Conservation (phyloP, 2,797 vertebrate genomes). For the Ceyx erithaca region DNA sequence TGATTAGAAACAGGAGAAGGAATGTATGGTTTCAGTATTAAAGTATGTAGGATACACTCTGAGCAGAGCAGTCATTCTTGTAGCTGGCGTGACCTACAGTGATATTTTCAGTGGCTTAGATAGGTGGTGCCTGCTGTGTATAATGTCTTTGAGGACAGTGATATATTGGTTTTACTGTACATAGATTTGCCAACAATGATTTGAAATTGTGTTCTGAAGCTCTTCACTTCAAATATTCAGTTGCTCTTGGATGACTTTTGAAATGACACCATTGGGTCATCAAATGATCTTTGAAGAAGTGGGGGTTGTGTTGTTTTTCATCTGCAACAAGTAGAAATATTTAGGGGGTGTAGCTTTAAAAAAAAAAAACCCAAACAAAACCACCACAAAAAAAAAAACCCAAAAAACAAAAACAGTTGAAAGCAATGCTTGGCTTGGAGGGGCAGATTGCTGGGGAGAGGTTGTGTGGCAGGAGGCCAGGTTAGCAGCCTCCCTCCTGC, state of each 20-base stretch:
- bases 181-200: conserved; percentile 8
- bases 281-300: too few relatives aligned
- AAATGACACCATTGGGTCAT: too few relatives aligned
- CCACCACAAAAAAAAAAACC: too few relatives aligned
- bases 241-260: too few relatives aligned
- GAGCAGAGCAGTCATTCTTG: not conserved
- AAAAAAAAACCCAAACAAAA: not conserved
- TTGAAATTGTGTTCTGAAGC: not conserved
- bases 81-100: not conserved
- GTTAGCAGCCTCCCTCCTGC: too few relatives aligned
- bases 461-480: too few relatives aligned
- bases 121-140: conserved; percentile 26
- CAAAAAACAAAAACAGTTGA: not conserved
- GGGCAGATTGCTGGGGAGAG: too few relatives aligned
- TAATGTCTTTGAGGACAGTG: not conserved
- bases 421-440: too few relatives aligned
- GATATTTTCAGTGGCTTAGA: conserved; percentile 50
- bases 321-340: too few relatives aligned
- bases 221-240: too few relatives aligned
- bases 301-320: too few relatives aligned
- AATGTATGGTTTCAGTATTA: conserved; percentile 1
- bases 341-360: too few relatives aligned
- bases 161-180: conserved; percentile 1
- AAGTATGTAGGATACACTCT: not conserved
- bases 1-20: conserved; percentile 38